phyloP scores from a whole-genome alignment of 2,113 vertebrate species.

The Accipiter virgatus region DNA sequence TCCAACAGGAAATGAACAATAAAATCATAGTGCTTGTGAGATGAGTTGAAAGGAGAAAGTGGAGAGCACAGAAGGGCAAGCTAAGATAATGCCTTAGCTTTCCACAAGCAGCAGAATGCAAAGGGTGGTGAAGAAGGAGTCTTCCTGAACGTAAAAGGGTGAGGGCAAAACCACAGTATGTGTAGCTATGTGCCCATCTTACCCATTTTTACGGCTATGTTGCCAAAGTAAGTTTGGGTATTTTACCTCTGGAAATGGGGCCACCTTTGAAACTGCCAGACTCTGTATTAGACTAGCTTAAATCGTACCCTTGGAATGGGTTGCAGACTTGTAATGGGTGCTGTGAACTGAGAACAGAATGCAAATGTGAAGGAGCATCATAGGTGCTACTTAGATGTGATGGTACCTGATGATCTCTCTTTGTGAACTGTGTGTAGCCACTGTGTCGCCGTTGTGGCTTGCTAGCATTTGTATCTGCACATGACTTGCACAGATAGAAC shows the following conservation, averaged over 20 bases:
- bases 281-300: background rate
- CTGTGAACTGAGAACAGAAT: background rate
- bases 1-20: slow-evolving; percentile 1
- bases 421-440: fast-evolving
- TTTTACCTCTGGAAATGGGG: background rate
- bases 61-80: background rate
- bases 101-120: background rate
- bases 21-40: background rate
- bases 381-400: fast-evolving
- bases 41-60: background rate
- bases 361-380: background rate
- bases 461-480: fast-evolving
- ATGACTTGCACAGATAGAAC: background rate
- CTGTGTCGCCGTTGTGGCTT: background rate
- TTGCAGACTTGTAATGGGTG: background rate
- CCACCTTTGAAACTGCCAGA: background rate
- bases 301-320: background rate
- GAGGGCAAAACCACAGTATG: background rate
- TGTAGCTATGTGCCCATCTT: background rate
- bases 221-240: background rate
- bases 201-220: too few species aligned
- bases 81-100: background rate
- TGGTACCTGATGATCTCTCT: background rate
- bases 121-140: background rate
- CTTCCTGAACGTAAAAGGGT: background rate